phyloP scores from a whole-genome alignment of 2,888 invertebrate species.

The Leptinotarsa tumamoca region DNA sequence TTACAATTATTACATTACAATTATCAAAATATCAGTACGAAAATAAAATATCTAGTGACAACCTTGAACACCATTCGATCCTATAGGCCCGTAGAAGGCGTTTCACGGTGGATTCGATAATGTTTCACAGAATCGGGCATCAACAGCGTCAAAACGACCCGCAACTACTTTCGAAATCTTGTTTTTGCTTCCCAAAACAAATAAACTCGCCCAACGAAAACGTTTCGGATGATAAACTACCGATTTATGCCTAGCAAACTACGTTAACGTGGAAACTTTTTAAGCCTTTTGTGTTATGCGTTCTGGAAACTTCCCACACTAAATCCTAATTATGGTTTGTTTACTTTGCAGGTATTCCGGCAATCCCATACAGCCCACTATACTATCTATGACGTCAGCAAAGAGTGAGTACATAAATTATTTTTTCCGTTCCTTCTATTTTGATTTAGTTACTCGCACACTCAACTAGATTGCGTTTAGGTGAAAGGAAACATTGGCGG shows the following conservation, averaged over 20 bases:
- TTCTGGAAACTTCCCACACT: constrained; percentile 14
- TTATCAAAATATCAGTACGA: no score
- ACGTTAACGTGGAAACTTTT: constrained; percentile 21
- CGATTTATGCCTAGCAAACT: constrained; percentile 13
- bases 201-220: constrained; percentile 10
- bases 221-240: constrained; percentile 15
- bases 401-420: constrained; percentile 77
- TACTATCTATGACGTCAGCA: constrained; percentile 91
- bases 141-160: background rate
- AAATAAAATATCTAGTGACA: no score
- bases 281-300: background rate
- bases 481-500: background rate
- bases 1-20: no score
- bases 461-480: background rate
- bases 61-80: background rate
- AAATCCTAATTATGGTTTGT: constrained; percentile 26
- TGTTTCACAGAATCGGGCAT: background rate
- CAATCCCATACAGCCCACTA: constrained; percentile 89
- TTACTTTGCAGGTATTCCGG: constrained; percentile 80
- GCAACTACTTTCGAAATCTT: constrained; percentile 5
- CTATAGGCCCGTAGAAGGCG: background rate
- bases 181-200: constrained; percentile 22
- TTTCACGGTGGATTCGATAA: background rate
- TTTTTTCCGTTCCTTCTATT: background rate
- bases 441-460: background rate